Conservation (phyloP, 37 sponge, comb jelly and placozoan genomes). For the Aplysina aerophoba region DNA sequence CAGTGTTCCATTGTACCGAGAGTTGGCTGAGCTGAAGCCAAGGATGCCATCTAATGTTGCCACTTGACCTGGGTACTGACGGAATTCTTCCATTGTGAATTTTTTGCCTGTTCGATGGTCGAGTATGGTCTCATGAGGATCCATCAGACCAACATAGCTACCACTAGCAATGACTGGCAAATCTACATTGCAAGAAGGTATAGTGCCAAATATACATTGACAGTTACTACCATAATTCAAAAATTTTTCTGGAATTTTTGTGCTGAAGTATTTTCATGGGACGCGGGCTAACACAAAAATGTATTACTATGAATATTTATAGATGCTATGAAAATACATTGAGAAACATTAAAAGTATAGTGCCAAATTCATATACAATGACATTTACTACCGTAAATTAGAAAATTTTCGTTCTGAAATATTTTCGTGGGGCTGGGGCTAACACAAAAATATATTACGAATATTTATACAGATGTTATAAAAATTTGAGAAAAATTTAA, state of each 20-base stretch:
- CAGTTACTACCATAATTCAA: too few relatives aligned
- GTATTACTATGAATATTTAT: too few relatives aligned
- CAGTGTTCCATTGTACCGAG: conserved; percentile 57
- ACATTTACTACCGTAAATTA: neutral
- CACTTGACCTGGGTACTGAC: conserved; percentile 36
- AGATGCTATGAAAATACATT: too few relatives aligned
- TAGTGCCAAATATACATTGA: too few relatives aligned
- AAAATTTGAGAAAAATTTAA: too few relatives aligned
- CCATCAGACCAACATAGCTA: conserved; percentile 54
- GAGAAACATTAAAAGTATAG: too few relatives aligned
- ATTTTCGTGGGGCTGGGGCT: conserved; percentile 3
- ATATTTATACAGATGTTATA: too few relatives aligned
- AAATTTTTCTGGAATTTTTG: neutral
- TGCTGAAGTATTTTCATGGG: neutral
- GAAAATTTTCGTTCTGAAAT: neutral
- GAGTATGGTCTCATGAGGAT: conserved; percentile 51
- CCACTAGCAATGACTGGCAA: conserved; percentile 66
- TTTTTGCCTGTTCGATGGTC: neutral
- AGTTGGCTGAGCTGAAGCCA: conserved; percentile 5
- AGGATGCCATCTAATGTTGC: conserved; percentile 43
- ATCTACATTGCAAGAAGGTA: conserved; percentile 36
- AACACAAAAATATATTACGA: too few relatives aligned
- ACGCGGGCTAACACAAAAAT: too few relatives aligned
- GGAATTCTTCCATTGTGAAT: conserved; percentile 38
- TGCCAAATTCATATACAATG: too few relatives aligned